Evolutionary conservation across 2,113 vertebrate species (phyloP).

Genomic region (Trichechus manatus): DNA sequence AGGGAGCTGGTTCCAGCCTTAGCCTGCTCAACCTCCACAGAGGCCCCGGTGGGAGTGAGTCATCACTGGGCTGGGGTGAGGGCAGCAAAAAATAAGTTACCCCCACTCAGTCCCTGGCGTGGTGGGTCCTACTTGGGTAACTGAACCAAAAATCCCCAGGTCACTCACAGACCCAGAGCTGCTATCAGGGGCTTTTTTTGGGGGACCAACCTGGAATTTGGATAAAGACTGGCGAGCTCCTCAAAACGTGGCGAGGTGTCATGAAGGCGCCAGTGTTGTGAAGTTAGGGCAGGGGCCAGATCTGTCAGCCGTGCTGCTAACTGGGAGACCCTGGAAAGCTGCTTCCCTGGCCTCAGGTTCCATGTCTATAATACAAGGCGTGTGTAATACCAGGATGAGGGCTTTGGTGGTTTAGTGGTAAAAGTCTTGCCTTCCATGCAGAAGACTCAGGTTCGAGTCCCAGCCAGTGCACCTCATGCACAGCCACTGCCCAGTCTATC

Average conservation of each 20-base stretch:
- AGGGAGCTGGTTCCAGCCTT: background rate
- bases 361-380: accelerated
- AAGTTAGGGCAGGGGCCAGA: background rate
- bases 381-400: background rate
- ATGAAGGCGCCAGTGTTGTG: background rate
- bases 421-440: background rate
- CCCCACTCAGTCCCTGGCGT: no score
- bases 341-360: background rate
- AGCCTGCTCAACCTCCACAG: background rate
- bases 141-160: background rate
- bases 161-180: no score
- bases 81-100: background rate
- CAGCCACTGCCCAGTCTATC: background rate
- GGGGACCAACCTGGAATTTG: background rate
- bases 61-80: background rate
- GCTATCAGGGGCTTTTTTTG: background rate
- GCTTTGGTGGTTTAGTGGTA: background rate
- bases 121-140: background rate
- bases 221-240: background rate
- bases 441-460: background rate
- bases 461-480: background rate
- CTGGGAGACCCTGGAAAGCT: background rate
- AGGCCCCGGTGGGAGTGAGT: background rate
- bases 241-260: background rate
- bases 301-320: background rate